Evolutionary conservation across 2,888 invertebrate species (phyloP), one percentile per base, ranked within the genome.

Genomic region (Heteromurus nitidus): DNA sequence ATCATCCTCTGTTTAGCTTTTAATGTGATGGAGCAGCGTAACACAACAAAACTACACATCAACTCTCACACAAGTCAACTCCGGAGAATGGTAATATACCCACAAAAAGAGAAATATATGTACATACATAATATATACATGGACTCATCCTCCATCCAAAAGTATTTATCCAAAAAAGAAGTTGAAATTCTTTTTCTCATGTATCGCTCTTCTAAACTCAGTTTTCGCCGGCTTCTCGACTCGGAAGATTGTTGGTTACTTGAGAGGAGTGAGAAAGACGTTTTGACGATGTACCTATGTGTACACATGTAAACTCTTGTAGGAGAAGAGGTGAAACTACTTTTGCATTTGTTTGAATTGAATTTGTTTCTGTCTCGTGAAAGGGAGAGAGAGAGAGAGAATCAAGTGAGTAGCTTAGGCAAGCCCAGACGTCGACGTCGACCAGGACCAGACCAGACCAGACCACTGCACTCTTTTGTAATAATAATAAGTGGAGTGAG

Each of bases 1-100:
- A n/a, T n/a, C n/a, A n/a, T n/a, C n/a, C n/a, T 65, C 55, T 65
- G 28, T 76, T 24, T 31, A 60, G 60, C 22, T 26, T 67, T 73
- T 68, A 76, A 76, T 67, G 42, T 76, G 60, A 76, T 76, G 76
- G 76, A 76, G 68, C 30, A 75, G 47, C 74, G n/a, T n/a, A 76
- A 68, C 76, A 76, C 55, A 73, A 73, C 64, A 64, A n/a, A n/a
- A n/a, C n/a, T n/a, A n/a, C n/a, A n/a, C n/a, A n/a, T n/a, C n/a
- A n/a, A n/a, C n/a, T n/a, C n/a, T 42, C 36, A 16, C 36, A 26
- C 64, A n/a, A n/a, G n/a, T n/a, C n/a, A n/a, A n/a, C n/a, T n/a
- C n/a, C n/a, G n/a, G n/a, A n/a, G n/a, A n/a, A n/a, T n/a, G 50
- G 18, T n/a, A 22, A 18, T 11, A 11, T 47, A 44, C 16, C 2